phyloP scores from a whole-genome alignment of 2,888 invertebrate genomes.

The Teleiodes luculella region DNA sequence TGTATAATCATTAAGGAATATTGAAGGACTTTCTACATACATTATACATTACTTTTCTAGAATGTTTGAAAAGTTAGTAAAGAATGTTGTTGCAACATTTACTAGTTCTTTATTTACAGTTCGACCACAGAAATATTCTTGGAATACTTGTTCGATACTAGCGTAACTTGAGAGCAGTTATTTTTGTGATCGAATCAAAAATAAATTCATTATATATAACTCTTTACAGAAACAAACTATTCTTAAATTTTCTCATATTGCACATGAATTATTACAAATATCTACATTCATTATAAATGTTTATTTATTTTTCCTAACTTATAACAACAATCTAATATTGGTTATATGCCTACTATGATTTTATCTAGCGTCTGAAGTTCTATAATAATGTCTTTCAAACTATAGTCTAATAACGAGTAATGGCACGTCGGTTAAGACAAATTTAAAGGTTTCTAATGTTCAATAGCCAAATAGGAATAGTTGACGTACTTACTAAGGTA shows the following conservation, averaged over 20 bases:
- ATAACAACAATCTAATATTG: not conserved
- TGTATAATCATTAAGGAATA: constrained; percentile 6
- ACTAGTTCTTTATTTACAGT: no score
- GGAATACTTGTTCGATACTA: no score
- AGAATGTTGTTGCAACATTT: not conserved
- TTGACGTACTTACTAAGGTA: not conserved
- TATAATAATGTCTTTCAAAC: not conserved
- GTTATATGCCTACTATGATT: not conserved
- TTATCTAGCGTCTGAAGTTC: not conserved
- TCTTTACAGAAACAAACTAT: no score
- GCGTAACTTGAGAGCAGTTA: no score
- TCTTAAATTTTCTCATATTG: not conserved
- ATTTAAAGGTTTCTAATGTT: no score
- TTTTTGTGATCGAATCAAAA: no score
- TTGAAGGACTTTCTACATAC: not conserved
- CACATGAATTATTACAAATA: constrained; percentile 1
- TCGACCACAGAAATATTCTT: no score
- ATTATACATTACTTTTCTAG: not conserved
- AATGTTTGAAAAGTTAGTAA: not conserved
- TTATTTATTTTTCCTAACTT: not conserved
- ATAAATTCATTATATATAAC: no score
- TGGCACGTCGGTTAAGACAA: not conserved
- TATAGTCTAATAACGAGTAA: not conserved
- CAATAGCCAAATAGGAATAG: not conserved
- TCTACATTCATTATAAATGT: not conserved